A percentile compares a stretch with the other conserved stretches of the same genome.
These are phyloP conservation scores for Argyrosomus regius DNA, from an alignment of 2,797 vertebrate species.

Conservation along the genomic window DNA sequence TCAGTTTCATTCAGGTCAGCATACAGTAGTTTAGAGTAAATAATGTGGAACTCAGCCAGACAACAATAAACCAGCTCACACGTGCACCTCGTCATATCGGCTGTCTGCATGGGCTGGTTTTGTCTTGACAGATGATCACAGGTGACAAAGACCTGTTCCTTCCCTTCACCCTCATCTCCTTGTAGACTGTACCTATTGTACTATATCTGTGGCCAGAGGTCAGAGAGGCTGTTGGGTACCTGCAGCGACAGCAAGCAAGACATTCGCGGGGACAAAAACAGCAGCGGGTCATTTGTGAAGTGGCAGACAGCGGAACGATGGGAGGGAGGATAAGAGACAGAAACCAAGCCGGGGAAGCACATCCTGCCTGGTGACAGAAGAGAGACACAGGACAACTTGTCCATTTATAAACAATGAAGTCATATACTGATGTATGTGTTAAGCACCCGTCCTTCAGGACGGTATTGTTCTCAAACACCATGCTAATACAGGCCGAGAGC, in stretches of 20 bases:
- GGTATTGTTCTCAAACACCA: constrained; percentile 46
- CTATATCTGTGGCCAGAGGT: not conserved
- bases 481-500: not conserved
- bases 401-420: constrained; percentile 66
- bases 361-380: constrained; percentile 65
- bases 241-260: constrained; percentile 5
- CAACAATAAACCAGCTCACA: constrained; percentile 18
- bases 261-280: constrained; percentile 34
- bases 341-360: constrained; percentile 7
- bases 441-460: constrained; percentile 9
- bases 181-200: constrained; percentile 44
- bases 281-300: constrained; percentile 68
- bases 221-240: constrained; percentile 15
- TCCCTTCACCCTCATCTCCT: constrained; percentile 49
- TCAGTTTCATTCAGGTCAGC: constrained; percentile 16
- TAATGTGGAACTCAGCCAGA: not conserved
- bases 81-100: not conserved
- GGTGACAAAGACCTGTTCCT: constrained; percentile 19
- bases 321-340: constrained; percentile 33
- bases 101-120: constrained; percentile 21
- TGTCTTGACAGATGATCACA: constrained; percentile 40
- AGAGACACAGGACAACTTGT: constrained; percentile 17
- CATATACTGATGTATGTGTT: constrained; percentile 27
- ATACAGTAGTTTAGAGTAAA: not conserved
- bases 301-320: constrained; percentile 75